Evolutionary conservation across 2,113 vertebrate species (phyloP).

Genomic region (Prolemur simus): DNA sequence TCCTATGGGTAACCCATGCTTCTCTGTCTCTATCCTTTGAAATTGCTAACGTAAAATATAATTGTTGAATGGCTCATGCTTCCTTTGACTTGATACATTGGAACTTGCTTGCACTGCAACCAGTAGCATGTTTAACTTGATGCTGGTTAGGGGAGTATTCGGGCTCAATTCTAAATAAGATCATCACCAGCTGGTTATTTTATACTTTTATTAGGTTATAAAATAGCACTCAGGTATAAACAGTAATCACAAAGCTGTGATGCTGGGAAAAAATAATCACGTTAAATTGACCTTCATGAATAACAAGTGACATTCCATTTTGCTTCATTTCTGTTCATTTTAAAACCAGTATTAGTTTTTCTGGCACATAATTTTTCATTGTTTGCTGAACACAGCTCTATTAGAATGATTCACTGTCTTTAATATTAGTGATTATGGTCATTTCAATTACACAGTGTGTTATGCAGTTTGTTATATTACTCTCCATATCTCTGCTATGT

Average conservation of each 20-base stretch:
- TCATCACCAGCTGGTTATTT: slow-evolving; percentile 83
- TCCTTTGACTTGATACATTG: slow-evolving; percentile 67
- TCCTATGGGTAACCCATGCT: slow-evolving; percentile 39
- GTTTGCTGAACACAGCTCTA: slow-evolving; percentile 85
- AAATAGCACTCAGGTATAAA: slow-evolving; percentile 83
- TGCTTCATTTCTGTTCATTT: slow-evolving; percentile 84
- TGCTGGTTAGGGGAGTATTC: slow-evolving; percentile 67
- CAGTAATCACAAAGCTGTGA: slow-evolving; percentile 81
- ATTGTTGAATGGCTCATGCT: slow-evolving; percentile 72
- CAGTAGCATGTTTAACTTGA: slow-evolving; percentile 73
- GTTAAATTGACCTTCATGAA: slow-evolving; percentile 87
- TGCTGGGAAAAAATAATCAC: slow-evolving; percentile 82
- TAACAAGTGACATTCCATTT: slow-evolving; percentile 86
- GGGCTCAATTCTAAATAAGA: slow-evolving; percentile 79
- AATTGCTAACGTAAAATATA: slow-evolving; percentile 70
- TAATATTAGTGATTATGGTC: slow-evolving; percentile 86
- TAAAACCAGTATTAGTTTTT: slow-evolving; percentile 85
- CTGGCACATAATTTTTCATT: slow-evolving; percentile 87
- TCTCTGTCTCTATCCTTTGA: slow-evolving; percentile 6
- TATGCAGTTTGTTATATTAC: slow-evolving; percentile 79
- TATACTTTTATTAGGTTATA: slow-evolving; percentile 83
- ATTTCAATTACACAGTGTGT: slow-evolving; percentile 83
- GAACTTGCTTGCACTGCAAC: slow-evolving; percentile 70
- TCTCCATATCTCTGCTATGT: slow-evolving; percentile 75
- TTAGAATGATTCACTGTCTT: slow-evolving; percentile 87